A percentile compares a stretch with the other conserved stretches of the same genome.
Conservation (phyloP, 1,140 invertebrate genomes). For the Tetragonula clypearis region DNA sequence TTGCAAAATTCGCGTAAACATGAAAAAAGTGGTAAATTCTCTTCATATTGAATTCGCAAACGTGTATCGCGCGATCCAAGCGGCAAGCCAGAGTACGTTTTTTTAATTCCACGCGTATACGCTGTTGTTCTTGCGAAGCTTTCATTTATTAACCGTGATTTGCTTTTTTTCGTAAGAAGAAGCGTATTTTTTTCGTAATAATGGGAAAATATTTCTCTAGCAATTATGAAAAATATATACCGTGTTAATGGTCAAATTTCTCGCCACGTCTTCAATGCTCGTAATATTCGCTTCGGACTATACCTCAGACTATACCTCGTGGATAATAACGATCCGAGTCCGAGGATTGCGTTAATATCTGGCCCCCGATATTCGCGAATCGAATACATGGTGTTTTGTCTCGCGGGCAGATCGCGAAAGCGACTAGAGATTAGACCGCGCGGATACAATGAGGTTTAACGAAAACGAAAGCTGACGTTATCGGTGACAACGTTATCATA, state of each 20-base stretch:
- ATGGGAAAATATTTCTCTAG: neutral
- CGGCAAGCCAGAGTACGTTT: neutral
- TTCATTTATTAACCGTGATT: neutral
- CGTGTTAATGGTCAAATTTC: no score
- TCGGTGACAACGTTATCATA: conserved; percentile 47
- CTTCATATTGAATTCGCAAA: neutral
- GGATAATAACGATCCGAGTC: neutral
- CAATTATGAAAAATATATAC: neutral
- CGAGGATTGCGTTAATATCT: neutral
- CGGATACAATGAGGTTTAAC: conserved; percentile 16
- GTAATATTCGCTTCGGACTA: neutral
- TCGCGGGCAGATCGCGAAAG: conserved; percentile 15
- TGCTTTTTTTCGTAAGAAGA: neutral
- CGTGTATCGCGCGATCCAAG: no score
- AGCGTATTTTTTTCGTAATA: neutral
- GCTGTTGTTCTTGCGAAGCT: neutral
- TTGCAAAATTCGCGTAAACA: neutral
- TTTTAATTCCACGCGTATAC: neutral
- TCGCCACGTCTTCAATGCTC: neutral
- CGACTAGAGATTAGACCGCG: conserved; percentile 25
- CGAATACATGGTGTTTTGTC: neutral
- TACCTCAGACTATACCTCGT: neutral
- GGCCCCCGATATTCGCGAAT: neutral
- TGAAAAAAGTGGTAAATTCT: neutral
- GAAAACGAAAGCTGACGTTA: conserved; percentile 44